Percentiles rank a stretch among this genome's conserved stretches.
These are phyloP conservation scores for Cotesia typhae DNA, from an alignment of 1,140 invertebrate genomes.

Conservation along the genomic window DNA sequence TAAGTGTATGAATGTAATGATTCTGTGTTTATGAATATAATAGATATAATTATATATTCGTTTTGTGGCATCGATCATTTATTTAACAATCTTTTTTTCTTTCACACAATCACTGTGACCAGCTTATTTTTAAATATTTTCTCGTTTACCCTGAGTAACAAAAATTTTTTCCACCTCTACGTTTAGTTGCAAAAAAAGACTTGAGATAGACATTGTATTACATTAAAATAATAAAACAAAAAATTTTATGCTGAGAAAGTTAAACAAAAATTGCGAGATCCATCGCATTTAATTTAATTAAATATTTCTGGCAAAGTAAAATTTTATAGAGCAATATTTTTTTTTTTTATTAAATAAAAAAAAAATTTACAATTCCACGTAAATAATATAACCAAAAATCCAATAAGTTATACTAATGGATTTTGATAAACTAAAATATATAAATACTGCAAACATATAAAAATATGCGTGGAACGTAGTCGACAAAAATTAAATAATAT, in stretches of 20 bases:
- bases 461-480: constrained; percentile 11
- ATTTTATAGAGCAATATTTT: no score
- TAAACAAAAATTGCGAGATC: no score
- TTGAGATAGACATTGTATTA: no score
- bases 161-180: constrained; percentile 40
- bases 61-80: no score
- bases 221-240: no score
- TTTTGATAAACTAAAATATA: not conserved
- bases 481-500: not conserved
- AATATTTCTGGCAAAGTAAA: no score
- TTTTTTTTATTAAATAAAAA: no score
- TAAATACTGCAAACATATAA: constrained; percentile 5
- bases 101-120: constrained; percentile 13
- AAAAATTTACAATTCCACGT: no score
- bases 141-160: constrained; percentile 49
- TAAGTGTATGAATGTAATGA: not conserved
- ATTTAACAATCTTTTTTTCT: not conserved
- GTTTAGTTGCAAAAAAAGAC: not conserved
- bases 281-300: no score
- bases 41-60: no score
- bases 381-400: not conserved
- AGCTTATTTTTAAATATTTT: constrained; percentile 38
- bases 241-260: no score
- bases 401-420: not conserved
- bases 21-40: constrained; percentile 4